A percentile compares a stretch with the other conserved stretches of the same genome.
phyloP scores from a whole-genome alignment of 1,140 invertebrate genomes.

The Sitophilus oryzae region DNA sequence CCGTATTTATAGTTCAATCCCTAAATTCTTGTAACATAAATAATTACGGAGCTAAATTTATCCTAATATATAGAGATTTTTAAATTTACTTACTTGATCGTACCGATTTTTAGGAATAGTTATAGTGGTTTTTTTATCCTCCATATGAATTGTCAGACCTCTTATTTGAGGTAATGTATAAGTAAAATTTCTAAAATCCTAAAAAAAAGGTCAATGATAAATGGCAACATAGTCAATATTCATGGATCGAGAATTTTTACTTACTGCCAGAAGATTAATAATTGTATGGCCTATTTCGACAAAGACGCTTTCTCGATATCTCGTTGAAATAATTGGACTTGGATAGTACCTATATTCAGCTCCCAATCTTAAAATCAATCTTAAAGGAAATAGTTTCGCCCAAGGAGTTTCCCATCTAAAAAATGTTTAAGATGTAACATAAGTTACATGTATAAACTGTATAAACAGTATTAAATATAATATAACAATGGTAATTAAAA shows the following conservation, averaged over 20 bases:
- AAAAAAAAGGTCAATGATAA: conserved; percentile 32
- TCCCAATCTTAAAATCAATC: conserved; percentile 72
- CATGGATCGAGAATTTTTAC: conserved; percentile 23
- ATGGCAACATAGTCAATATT: conserved; percentile 17
- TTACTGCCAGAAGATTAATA: conserved; percentile 72
- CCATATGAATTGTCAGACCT: conserved; percentile 78
- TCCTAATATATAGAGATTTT: neutral
- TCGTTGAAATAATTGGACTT: conserved; percentile 75
- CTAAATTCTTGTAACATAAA: too few relatives aligned
- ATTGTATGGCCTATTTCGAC: conserved; percentile 87
- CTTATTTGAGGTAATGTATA: conserved; percentile 75
- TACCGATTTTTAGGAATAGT: conserved; percentile 76
- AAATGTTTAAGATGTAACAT: conserved; percentile 26
- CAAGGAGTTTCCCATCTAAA: conserved; percentile 75
- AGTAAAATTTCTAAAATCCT: conserved; percentile 79
- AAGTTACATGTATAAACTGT: too few relatives aligned
- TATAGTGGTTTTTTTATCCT: conserved; percentile 74
- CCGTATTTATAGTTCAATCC: neutral
- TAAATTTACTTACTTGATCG: conserved; percentile 56
- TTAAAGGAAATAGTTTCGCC: conserved; percentile 78
- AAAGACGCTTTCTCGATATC: conserved; percentile 74
- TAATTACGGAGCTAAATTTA: too few relatives aligned
- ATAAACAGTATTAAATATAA: too few relatives aligned
- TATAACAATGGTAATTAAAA: too few relatives aligned
- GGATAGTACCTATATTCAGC: conserved; percentile 87